Evolutionary conservation across 2,888 invertebrate genomes (phyloP).

Genomic region (Eugnorisma glareosa): DNA sequence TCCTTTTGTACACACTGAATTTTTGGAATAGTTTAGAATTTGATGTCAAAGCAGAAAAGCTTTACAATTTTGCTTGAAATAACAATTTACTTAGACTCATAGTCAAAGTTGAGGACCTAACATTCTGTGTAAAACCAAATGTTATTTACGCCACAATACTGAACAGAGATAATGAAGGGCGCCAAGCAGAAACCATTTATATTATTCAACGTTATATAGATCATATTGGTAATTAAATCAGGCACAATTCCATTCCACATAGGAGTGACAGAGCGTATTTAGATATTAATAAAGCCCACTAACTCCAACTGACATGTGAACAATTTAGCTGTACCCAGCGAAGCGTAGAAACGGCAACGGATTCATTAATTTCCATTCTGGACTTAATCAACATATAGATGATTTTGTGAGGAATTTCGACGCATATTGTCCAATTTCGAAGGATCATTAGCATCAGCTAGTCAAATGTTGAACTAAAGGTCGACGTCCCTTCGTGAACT

Average conservation of each 20-base stretch:
- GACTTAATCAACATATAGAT: conserved; percentile 47
- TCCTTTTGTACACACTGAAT: conserved; percentile 41
- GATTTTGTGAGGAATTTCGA: conserved; percentile 16
- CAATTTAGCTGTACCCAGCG: conserved; percentile 25
- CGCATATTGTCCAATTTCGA: conserved; percentile 30
- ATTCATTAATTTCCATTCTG: conserved; percentile 45
- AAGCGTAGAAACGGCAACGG: conserved; percentile 28
- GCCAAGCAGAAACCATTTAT: conserved; percentile 8
- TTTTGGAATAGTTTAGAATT: conserved; percentile 37
- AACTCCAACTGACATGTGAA: conserved; percentile 31
- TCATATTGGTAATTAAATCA: conserved; percentile 24
- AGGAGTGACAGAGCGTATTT: conserved; percentile 19
- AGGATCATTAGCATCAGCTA: conserved; percentile 39
- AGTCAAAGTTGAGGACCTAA: not conserved
- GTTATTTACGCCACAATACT: not conserved
- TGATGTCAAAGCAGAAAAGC: conserved; percentile 14
- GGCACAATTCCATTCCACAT: conserved; percentile 14
- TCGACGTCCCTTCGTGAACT: conserved; percentile 20
- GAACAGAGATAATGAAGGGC: not conserved
- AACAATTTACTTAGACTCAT: not conserved
- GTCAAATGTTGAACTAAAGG: conserved; percentile 5
- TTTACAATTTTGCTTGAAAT: not conserved
- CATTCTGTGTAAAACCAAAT: not conserved
- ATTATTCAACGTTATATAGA: not conserved
- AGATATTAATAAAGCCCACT: conserved; percentile 27